These are phyloP conservation scores for Dendrolimus pini DNA, from an alignment of 2,888 invertebrate genomes.

Conservation along the genomic window DNA sequence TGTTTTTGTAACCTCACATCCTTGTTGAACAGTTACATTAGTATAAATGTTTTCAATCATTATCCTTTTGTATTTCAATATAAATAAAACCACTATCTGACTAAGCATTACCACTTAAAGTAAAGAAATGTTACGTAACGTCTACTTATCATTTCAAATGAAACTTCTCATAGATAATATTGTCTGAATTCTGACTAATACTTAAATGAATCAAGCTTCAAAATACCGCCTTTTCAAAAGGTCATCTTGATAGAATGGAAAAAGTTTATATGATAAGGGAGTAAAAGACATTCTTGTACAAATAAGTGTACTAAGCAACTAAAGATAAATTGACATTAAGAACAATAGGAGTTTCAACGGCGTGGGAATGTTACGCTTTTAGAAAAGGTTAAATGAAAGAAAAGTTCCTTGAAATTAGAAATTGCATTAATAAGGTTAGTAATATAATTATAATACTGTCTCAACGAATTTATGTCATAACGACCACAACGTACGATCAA, in stretches of 20 bases:
- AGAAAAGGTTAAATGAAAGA: not conserved
- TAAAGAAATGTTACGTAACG: not conserved
- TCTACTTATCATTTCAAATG: not conserved
- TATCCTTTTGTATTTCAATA: not conserved
- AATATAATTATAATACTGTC: too few relatives aligned
- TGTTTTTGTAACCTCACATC: not conserved
- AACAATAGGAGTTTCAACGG: not conserved
- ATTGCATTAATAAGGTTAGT: not conserved
- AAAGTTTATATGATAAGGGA: not conserved
- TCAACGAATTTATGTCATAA: too few relatives aligned
- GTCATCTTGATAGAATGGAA: not conserved
- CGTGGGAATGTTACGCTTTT: not conserved
- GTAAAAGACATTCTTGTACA: not conserved
- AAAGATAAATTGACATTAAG: not conserved
- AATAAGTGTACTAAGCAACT: not conserved
- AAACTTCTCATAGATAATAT: not conserved
- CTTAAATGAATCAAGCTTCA: not conserved
- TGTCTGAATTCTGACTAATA: not conserved
- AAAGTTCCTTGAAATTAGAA: not conserved
- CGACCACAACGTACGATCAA: too few relatives aligned
- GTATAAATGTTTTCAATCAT: not conserved
- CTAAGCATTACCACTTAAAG: not conserved
- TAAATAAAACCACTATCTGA: too few relatives aligned
- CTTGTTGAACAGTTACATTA: not conserved
- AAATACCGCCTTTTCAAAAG: not conserved